Evolutionary conservation across 2,797 vertebrate genomes (phyloP), one percentile per base, ranked within the genome.

Genomic region (Enteromius argenteus): DNA sequence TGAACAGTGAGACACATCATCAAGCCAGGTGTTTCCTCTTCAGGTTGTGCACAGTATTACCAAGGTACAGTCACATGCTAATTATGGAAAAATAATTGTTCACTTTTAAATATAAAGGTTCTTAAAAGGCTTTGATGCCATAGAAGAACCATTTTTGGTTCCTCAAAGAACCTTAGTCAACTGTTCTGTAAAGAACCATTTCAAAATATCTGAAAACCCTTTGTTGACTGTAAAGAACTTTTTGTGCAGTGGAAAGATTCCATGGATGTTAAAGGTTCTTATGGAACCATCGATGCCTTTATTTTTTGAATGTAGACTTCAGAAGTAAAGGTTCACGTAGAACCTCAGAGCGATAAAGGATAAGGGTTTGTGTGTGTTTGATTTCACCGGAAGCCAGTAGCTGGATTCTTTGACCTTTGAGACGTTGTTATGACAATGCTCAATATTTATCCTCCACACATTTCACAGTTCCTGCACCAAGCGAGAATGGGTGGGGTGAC

Each of bases 391-490:
- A 68, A 80, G 35, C 49, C 49, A 56, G 64, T 69, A 39, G 49
- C 66, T 69, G 35, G 66, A 7, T 56, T 13, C 32, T 80, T 67
- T 69, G 66, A 69, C 79, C 49, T 80, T 80, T 56, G 79, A 80
- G 23, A 53, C 1, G 14, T 42, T 56, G 79, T 69, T 80, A 80
- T 80, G 66, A 69, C 79, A 80, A 68, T 80, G 46, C 78, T 68
- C 64, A 68, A 56, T 80, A 80, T 80, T 80, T 80, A 69, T 80
- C 79, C 64, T 56, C n/a, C n/a, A 69, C 64, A 80, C 64, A 69
- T 69, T 37, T 80, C 67, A 23, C 62, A 80, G 44, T 80, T 27
- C 39, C 58, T 32, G 17, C 42, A 46, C 42, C 37, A 42, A 69
- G 64, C 2, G 0, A 49, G 46, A 56, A 42, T 69, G 49, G 32